A percentile compares a stretch with the other conserved stretches of the same genome.
These are phyloP conservation scores for Pocillopora verrucosa DNA, from an alignment of 64 coral and sea anemone genomes.

Conservation along the genomic window DNA sequence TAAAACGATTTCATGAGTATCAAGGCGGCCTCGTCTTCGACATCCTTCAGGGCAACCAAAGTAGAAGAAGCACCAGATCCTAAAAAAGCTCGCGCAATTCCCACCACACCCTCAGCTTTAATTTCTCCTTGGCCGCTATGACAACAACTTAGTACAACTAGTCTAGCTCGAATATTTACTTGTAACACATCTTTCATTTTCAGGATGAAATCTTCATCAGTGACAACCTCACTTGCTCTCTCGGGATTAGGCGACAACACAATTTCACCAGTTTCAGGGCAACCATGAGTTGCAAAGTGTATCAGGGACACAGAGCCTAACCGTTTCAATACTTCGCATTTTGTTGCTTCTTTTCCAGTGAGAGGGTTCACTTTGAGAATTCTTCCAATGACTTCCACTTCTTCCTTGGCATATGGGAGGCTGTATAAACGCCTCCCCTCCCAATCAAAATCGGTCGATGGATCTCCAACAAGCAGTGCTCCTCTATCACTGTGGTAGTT, in stretches of 20 bases:
- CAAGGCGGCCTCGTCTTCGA: conserved; percentile 9
- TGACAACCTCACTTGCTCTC: background rate
- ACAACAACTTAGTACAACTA: conserved; percentile 62
- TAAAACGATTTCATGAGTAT: background rate
- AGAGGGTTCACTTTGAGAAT: conserved; percentile 9
- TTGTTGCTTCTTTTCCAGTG: conserved; percentile 11
- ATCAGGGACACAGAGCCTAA: conserved; percentile 15
- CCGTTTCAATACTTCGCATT: conserved; percentile 1
- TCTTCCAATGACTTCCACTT: conserved; percentile 17
- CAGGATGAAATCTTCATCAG: conserved; percentile 41
- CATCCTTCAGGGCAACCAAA: conserved; percentile 35
- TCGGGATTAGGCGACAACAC: conserved; percentile 6
- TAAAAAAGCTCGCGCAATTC: conserved; percentile 9
- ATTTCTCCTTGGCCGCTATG: conserved; percentile 42
- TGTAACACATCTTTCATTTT: conserved; percentile 45
- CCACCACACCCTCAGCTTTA: conserved; percentile 16
- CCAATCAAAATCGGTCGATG: background rate
- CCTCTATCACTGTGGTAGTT: background rate
- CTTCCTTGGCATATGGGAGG: background rate
- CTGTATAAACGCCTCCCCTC: background rate
- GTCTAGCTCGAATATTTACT: conserved; percentile 6
- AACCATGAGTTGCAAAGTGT: conserved; percentile 50
- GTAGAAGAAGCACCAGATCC: conserved; percentile 27
- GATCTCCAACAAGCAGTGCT: conserved; percentile 53
- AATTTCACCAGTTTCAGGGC: conserved; percentile 15